These are phyloP conservation scores for Ylistrum balloti DNA, from an alignment of 1,140 invertebrate genomes.

Conservation along the genomic window DNA sequence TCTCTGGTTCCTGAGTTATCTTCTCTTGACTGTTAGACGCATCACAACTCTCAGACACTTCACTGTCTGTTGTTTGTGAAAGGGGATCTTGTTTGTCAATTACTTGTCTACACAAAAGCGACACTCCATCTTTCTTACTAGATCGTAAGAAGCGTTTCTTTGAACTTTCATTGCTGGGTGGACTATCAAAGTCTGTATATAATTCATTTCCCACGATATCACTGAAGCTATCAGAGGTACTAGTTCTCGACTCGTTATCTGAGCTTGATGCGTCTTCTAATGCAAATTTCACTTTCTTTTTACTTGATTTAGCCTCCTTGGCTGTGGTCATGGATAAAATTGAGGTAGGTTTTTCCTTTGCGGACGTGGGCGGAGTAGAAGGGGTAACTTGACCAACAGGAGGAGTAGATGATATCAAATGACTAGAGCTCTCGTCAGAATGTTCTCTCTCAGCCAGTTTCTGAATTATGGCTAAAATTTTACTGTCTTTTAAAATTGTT, in stretches of 20 bases:
- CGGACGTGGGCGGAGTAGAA: conserved; percentile 48
- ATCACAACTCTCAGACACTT: conserved; percentile 12
- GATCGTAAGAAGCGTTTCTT: background rate
- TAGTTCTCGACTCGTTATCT: conserved; percentile 72
- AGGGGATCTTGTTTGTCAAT: conserved; percentile 53
- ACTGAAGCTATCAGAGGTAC: conserved; percentile 65
- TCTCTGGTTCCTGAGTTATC: conserved; percentile 50
- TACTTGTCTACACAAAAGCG: conserved; percentile 57
- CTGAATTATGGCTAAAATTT: conserved; percentile 90
- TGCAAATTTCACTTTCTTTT: conserved; percentile 77
- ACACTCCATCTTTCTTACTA: conserved; percentile 48
- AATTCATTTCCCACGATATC: conserved; percentile 50
- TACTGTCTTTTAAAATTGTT: conserved; percentile 95
- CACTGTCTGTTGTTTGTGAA: conserved; percentile 42
- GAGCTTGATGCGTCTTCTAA: conserved; percentile 74
- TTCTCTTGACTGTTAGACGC: conserved; percentile 10
- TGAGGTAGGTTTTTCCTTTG: conserved; percentile 67
- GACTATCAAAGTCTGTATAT: conserved; percentile 48
- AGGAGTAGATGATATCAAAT: conserved; percentile 49
- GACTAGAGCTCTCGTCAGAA: conserved; percentile 59
- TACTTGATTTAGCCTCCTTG: conserved; percentile 64
- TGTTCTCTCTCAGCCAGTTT: conserved; percentile 79
- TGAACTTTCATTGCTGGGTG: background rate
- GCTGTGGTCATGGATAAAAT: conserved; percentile 68
- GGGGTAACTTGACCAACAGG: conserved; percentile 51